Percentiles rank a stretch among this genome's conserved stretches.
Evolutionary conservation across 2,797 vertebrate genomes (phyloP).

Genomic region (Serranus cabrilla): DNA sequence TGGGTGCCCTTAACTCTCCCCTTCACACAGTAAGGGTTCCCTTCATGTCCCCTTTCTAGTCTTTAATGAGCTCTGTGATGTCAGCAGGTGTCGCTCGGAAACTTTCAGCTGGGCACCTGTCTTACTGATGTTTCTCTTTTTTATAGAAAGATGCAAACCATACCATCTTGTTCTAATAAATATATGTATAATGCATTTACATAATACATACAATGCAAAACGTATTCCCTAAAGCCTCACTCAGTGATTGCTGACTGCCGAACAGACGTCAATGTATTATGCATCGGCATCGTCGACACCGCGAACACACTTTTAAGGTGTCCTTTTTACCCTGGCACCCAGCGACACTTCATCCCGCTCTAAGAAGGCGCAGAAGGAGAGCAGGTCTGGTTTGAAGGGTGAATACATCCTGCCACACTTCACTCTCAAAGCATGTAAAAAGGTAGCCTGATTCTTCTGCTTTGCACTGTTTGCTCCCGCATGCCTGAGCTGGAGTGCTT

Average conservation of each 20-base stretch:
- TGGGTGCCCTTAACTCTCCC: too few species aligned
- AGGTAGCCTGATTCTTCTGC: slow-evolving; percentile 48
- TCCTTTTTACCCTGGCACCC: slow-evolving; percentile 65
- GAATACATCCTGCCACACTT: slow-evolving; percentile 49
- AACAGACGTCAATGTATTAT: slow-evolving; percentile 74
- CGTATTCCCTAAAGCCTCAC: slow-evolving; percentile 63
- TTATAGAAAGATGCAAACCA: slow-evolving; percentile 45
- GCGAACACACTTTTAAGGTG: slow-evolving; percentile 59
- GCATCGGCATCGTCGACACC: slow-evolving; percentile 60
- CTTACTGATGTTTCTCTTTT: slow-evolving; percentile 23
- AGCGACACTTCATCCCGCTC: slow-evolving; percentile 31
- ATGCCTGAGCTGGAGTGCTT: slow-evolving; percentile 49
- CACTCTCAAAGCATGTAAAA: slow-evolving; percentile 48
- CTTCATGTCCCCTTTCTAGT: not conserved
- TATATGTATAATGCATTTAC: slow-evolving; percentile 73
- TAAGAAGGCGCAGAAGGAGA: slow-evolving; percentile 34
- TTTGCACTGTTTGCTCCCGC: slow-evolving; percentile 37
- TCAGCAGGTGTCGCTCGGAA: slow-evolving; percentile 41
- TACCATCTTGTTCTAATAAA: slow-evolving; percentile 70
- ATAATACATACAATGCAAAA: slow-evolving; percentile 75
- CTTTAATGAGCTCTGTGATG: slow-evolving; percentile 14
- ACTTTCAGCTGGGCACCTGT: slow-evolving; percentile 21
- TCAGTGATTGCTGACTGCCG: slow-evolving; percentile 64
- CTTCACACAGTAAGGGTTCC: not conserved
- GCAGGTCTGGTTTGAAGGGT: slow-evolving; percentile 44